Conservation (phyloP, 2,888 invertebrate genomes). For the Lomographa bimaculata region DNA sequence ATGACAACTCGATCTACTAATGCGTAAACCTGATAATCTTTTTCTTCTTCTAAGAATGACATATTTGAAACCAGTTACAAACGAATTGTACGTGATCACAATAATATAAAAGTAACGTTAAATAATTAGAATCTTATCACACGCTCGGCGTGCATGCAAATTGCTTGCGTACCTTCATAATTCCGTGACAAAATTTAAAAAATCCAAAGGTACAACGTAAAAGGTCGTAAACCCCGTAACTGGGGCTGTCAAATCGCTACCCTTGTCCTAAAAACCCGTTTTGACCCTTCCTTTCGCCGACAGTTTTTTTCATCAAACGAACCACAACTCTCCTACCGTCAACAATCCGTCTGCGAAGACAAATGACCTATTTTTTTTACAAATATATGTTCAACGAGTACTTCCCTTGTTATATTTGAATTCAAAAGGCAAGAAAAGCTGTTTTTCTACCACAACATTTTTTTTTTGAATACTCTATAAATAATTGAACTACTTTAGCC, state of each 20-base stretch:
- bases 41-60: background rate
- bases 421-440: too few relatives aligned
- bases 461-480: too few relatives aligned
- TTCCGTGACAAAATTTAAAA: slow-evolving; percentile 11
- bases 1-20: slow-evolving; percentile 2
- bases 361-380: slow-evolving; percentile 30
- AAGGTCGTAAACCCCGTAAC: slow-evolving; percentile 40
- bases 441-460: too few relatives aligned
- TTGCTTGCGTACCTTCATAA: slow-evolving; percentile 13
- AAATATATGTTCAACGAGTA: slow-evolving; percentile 13
- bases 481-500: too few relatives aligned
- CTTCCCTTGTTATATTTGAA: too few relatives aligned
- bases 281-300: slow-evolving; percentile 37
- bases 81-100: slow-evolving; percentile 21
- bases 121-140: slow-evolving; percentile 25
- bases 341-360: slow-evolving; percentile 32
- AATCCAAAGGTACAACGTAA: slow-evolving; percentile 16
- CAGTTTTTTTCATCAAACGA: slow-evolving; percentile 39
- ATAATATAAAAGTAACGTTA: slow-evolving; percentile 19
- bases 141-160: slow-evolving; percentile 21
- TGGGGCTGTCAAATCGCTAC: slow-evolving; percentile 40
- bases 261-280: slow-evolving; percentile 38
- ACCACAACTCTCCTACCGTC: slow-evolving; percentile 31
- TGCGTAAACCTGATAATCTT: slow-evolving; percentile 3
- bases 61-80: slow-evolving; percentile 27